Evolutionary conservation across 1,140 invertebrate species (phyloP).

Genomic region (Homarus americanus): DNA sequence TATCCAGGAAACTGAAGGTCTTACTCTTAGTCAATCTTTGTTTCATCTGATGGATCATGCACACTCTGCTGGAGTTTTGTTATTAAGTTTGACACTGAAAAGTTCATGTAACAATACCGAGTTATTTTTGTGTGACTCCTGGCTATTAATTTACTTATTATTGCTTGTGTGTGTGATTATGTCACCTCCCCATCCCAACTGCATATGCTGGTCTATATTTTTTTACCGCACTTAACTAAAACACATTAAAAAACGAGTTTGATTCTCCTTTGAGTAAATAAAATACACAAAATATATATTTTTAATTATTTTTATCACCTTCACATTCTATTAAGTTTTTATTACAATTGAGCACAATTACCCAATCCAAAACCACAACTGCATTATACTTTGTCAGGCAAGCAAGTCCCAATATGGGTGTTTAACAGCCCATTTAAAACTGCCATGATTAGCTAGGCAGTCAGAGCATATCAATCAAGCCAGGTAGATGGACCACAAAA

Average conservation of each 20-base stretch:
- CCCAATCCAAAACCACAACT: neutral
- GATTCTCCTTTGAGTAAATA: constrained; percentile 9
- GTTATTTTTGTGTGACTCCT: neutral
- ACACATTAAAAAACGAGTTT: neutral
- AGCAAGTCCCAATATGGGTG: neutral
- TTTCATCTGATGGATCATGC: neutral
- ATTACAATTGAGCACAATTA: constrained; percentile 36
- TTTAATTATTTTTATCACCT: neutral
- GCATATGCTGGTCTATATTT: neutral
- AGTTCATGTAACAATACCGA: neutral
- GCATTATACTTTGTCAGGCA: neutral
- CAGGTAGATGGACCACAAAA: neutral
- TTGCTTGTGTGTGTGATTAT: neutral
- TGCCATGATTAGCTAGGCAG: neutral
- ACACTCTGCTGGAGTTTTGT: neutral
- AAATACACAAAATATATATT: neutral
- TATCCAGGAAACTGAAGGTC: too few species aligned
- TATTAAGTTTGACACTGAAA: too few species aligned
- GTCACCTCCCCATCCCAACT: neutral
- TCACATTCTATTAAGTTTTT: neutral
- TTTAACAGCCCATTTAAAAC: neutral
- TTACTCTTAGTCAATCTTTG: neutral
- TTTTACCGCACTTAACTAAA: neutral
- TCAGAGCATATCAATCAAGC: neutral
- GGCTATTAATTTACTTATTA: neutral